Conservation (phyloP, 1,140 invertebrate genomes). For the Drosophila ambigua region DNA sequence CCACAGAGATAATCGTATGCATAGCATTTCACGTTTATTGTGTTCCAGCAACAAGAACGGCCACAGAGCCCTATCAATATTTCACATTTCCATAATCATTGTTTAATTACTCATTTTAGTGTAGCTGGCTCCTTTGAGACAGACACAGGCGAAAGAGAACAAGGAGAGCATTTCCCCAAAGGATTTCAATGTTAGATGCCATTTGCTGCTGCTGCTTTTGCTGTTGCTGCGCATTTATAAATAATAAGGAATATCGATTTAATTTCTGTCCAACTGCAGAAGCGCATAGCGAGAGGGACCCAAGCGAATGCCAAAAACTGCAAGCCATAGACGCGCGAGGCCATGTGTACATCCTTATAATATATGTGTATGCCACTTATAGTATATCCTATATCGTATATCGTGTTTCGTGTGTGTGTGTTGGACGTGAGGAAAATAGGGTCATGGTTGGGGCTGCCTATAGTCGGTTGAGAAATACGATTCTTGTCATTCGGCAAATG, state of each 20-base stretch:
- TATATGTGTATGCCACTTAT: conserved; percentile 11
- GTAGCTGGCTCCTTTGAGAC: conserved; percentile 16
- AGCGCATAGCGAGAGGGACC: neutral
- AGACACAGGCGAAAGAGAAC: conserved; percentile 1
- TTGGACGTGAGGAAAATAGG: conserved; percentile 27
- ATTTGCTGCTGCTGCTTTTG: neutral
- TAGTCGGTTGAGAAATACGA: conserved; percentile 11
- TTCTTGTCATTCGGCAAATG: conserved; percentile 17
- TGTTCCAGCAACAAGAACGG: conserved; percentile 16
- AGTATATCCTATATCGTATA: too few relatives aligned
- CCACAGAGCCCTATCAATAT: conserved; percentile 5
- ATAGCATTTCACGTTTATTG: conserved; percentile 30
- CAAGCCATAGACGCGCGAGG: conserved; percentile 22
- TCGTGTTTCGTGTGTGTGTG: neutral
- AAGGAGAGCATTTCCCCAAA: conserved; percentile 33
- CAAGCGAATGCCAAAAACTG: conserved; percentile 35
- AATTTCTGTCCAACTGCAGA: conserved; percentile 54
- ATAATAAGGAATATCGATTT: conserved; percentile 80
- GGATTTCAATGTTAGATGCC: conserved; percentile 18
- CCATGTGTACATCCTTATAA: neutral
- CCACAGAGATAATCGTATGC: conserved; percentile 31
- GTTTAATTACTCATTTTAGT: conserved; percentile 35
- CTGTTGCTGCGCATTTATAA: conserved; percentile 68
- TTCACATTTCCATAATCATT: conserved; percentile 55
- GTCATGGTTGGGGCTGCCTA: conserved; percentile 60